These are phyloP conservation scores for Sarcophaga subvicina DNA, from an alignment of 2,888 invertebrate species.

Conservation along the genomic window DNA sequence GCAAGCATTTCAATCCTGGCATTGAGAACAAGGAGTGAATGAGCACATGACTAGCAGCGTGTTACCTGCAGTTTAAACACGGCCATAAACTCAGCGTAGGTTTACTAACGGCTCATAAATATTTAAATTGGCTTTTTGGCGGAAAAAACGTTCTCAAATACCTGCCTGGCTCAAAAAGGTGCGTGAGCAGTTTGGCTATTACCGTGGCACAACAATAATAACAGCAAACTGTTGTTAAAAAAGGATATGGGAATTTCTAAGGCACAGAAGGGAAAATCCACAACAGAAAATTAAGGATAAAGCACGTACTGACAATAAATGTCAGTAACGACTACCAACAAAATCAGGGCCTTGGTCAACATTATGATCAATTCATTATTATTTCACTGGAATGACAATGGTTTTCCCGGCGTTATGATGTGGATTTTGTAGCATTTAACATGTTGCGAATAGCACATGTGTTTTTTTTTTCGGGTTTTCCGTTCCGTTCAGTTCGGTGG, in stretches of 20 bases:
- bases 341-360: constrained; percentile 4
- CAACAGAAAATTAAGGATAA: constrained; percentile 43
- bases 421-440: neutral
- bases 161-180: constrained; percentile 34
- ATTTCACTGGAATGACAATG: neutral
- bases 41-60: neutral
- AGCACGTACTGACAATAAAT: neutral
- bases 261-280: neutral
- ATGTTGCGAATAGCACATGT: constrained; percentile 24
- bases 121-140: constrained; percentile 62
- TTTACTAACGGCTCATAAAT: constrained; percentile 19
- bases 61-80: neutral
- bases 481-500: neutral
- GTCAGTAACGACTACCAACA: neutral
- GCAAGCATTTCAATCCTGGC: neutral
- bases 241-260: constrained; percentile 39
- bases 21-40: constrained; percentile 33
- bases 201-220: neutral
- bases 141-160: neutral
- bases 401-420: neutral
- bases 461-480: neutral
- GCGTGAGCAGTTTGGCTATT: constrained; percentile 26
- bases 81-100: neutral
- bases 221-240: constrained; percentile 6
- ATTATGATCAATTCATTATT: neutral